Evolutionary conservation across 2,888 invertebrate genomes (phyloP).

Genomic region (Pemphredon lugubris): DNA sequence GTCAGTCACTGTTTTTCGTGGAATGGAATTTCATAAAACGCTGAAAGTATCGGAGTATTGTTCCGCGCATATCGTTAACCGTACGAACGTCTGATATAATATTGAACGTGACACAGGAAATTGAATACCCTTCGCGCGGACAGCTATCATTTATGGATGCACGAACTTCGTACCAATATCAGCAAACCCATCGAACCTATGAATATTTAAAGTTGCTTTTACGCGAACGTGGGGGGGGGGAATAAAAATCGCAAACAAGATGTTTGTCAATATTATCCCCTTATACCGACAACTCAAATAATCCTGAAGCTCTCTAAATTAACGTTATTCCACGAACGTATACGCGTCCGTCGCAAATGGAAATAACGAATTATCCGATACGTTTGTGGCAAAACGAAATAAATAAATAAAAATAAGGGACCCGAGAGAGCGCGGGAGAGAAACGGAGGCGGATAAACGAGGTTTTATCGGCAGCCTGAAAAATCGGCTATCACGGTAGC

Average conservation of each 20-base stretch:
- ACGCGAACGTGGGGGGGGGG: too few relatives aligned
- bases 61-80: slow-evolving; percentile 28
- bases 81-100: slow-evolving; percentile 50
- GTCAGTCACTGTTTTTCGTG: too few relatives aligned
- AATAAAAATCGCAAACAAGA: too few relatives aligned
- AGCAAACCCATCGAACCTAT: slow-evolving; percentile 46
- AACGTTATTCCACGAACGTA: too few relatives aligned
- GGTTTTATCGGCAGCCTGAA: background rate
- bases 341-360: too few relatives aligned
- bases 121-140: slow-evolving; percentile 57
- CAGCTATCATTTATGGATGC: slow-evolving; percentile 57
- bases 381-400: too few relatives aligned
- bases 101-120: slow-evolving; percentile 56
- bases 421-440: background rate
- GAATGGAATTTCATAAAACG: background rate
- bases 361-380: too few relatives aligned
- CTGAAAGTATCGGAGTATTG: slow-evolving; percentile 20
- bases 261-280: too few relatives aligned
- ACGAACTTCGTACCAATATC: slow-evolving; percentile 52
- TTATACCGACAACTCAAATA: too few relatives aligned
- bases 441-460: background rate
- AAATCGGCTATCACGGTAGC: too few relatives aligned
- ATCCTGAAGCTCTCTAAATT: too few relatives aligned
- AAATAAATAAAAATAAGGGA: background rate
- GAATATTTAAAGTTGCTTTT: slow-evolving; percentile 32